phyloP scores from a whole-genome alignment of 2,888 invertebrate genomes.

The Pandemis heparana region DNA sequence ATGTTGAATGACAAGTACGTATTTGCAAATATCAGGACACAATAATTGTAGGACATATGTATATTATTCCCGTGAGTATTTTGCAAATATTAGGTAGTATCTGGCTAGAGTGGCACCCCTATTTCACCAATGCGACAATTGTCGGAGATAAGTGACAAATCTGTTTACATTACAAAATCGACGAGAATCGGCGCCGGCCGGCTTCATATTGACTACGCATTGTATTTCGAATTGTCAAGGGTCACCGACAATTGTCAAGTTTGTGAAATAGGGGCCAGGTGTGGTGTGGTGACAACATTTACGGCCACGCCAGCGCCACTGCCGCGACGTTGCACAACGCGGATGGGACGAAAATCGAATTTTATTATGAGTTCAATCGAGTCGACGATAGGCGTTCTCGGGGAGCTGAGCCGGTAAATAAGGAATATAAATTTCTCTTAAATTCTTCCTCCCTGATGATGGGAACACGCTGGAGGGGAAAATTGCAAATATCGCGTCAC shows the following conservation, averaged over 20 bases:
- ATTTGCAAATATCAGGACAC: not conserved
- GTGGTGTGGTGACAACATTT: slow-evolving; percentile 8
- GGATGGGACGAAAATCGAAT: slow-evolving; percentile 57
- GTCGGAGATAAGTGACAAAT: too few species aligned
- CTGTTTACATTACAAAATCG: too few species aligned
- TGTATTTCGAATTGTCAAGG: too few species aligned
- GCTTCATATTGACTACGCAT: too few species aligned
- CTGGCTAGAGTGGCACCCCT: too few species aligned
- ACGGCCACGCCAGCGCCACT: slow-evolving; percentile 40
- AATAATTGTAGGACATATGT: not conserved
- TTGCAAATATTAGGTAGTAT: too few species aligned
- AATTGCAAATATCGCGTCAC: slow-evolving; percentile 59
- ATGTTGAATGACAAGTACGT: slow-evolving; percentile 5
- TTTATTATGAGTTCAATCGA: slow-evolving; percentile 60
- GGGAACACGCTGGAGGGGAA: slow-evolving; percentile 59
- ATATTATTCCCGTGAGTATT: not conserved
- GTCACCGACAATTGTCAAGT: too few species aligned
- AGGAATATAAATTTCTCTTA: slow-evolving; percentile 70
- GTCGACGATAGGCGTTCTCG: slow-evolving; percentile 54
- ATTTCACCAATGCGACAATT: too few species aligned
- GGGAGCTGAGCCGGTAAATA: slow-evolving; percentile 66
- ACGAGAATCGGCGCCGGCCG: too few species aligned
- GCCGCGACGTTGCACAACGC: slow-evolving; percentile 45
- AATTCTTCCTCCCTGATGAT: slow-evolving; percentile 62
- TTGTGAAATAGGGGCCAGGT: too few species aligned